Evolutionary conservation across 2,797 vertebrate species (phyloP).

Genomic region (Gambelia wislizenii): DNA sequence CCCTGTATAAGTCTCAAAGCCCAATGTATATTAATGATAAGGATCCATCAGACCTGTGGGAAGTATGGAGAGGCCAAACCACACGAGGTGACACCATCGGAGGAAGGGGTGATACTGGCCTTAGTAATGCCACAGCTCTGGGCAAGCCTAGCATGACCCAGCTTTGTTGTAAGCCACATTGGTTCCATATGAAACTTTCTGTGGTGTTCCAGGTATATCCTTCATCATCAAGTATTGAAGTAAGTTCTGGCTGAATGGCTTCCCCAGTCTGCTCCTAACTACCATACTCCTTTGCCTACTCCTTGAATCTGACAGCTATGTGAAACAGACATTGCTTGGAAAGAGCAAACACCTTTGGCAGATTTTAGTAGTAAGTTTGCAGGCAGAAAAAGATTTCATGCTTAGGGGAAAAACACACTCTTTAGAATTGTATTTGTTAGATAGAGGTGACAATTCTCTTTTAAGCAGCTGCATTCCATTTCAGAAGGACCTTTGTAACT

Average conservation of each 20-base stretch:
- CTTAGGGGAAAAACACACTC: too few species aligned
- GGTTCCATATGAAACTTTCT: neutral
- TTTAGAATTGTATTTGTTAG: neutral
- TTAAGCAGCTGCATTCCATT: constrained; percentile 19
- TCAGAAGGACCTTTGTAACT: constrained; percentile 17
- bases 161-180: neutral
- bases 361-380: neutral
- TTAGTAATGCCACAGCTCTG: too few species aligned
- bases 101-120: too few species aligned
- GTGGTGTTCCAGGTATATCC: too few species aligned
- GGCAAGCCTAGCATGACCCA: neutral
- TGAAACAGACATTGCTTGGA: neutral
- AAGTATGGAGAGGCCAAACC: too few species aligned
- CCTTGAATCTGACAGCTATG: neutral
- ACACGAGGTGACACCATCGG: too few species aligned
- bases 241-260: neutral
- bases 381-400: neutral
- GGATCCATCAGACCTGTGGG: neutral
- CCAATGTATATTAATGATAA: neutral
- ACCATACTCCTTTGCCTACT: neutral
- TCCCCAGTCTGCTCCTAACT: neutral
- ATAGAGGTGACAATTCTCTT: constrained; percentile 8
- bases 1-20: neutral
- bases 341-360: neutral
- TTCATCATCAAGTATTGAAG: too few species aligned